phyloP scores from a whole-genome alignment of 2,113 vertebrate genomes.

The Pygoscelis antarcticus region DNA sequence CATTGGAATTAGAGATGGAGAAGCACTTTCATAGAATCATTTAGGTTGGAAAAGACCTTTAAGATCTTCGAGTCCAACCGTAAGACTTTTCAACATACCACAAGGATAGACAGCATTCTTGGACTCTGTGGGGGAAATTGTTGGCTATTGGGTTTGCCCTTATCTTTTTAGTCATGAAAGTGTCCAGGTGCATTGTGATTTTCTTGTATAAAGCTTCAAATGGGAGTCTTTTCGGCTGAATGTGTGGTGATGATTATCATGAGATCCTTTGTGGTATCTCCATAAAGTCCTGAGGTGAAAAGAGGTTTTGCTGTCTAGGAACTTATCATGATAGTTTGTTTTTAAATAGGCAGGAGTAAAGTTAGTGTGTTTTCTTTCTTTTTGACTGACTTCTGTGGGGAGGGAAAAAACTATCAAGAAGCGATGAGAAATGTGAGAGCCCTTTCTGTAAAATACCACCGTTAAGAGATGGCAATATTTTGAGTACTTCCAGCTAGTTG shows the following conservation, averaged over 20 bases:
- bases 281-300: constrained; percentile 20
- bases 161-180: not conserved
- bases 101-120: not conserved
- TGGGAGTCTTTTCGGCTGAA: not conserved
- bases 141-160: not conserved
- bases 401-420: not conserved
- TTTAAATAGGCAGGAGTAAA: constrained; percentile 1
- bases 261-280: not conserved
- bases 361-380: not conserved
- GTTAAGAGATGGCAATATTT: not conserved
- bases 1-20: not conserved
- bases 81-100: not conserved
- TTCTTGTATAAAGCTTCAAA: not conserved
- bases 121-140: not conserved
- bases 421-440: not conserved
- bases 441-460: not conserved
- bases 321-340: not conserved
- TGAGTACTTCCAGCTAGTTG: constrained; percentile 14
- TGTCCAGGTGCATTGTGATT: not conserved
- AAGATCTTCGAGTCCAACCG: not conserved
- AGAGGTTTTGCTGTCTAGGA: constrained; percentile 22
- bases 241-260: not conserved
- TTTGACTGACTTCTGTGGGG: not conserved
- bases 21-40: not conserved
- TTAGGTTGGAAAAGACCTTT: not conserved